phyloP scores from a whole-genome alignment of 53 echinoderm and acorn worm species.

The Crossaster papposus region DNA sequence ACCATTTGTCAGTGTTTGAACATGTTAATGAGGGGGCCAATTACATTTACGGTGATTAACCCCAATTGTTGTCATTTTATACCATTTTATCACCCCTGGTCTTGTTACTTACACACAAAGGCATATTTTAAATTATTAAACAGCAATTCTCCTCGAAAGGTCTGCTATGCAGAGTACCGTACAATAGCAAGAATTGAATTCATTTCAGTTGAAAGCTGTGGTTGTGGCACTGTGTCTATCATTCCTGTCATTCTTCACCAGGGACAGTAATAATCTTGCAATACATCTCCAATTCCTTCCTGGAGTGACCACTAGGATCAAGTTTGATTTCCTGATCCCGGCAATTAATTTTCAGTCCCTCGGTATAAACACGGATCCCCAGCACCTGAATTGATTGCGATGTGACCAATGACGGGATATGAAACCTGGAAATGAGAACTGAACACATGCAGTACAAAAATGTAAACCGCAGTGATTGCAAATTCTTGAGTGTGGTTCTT shows the following conservation, averaged over 20 bases:
- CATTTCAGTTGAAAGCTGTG: neutral
- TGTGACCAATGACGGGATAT: neutral
- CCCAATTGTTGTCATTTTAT: too few species aligned
- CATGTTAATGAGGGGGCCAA: too few species aligned
- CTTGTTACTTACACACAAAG: too few species aligned
- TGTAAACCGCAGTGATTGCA: neutral
- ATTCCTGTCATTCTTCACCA: slow-evolving; percentile 12
- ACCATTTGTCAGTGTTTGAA: too few species aligned
- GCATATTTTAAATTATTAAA: too few species aligned
- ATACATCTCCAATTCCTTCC: slow-evolving; percentile 34
- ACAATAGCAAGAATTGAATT: neutral
- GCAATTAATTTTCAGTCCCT: neutral
- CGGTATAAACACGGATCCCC: neutral
- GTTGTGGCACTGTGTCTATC: neutral
- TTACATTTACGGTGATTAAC: too few species aligned
- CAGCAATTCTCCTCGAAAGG: too few species aligned
- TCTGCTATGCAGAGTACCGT: too few species aligned
- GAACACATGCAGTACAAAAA: neutral
- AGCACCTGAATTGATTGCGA: neutral
- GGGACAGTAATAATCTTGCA: slow-evolving; percentile 5
- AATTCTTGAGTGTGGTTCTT: neutral
- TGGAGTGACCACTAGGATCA: slow-evolving; percentile 15
- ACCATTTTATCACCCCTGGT: too few species aligned
- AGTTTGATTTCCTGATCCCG: slow-evolving; percentile 15
- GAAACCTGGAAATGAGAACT: slow-evolving; percentile 11